Percentiles rank a stretch among this genome's conserved stretches.
These are phyloP conservation scores for Goniozus legneri DNA, from an alignment of 1,140 invertebrate species.

Conservation along the genomic window DNA sequence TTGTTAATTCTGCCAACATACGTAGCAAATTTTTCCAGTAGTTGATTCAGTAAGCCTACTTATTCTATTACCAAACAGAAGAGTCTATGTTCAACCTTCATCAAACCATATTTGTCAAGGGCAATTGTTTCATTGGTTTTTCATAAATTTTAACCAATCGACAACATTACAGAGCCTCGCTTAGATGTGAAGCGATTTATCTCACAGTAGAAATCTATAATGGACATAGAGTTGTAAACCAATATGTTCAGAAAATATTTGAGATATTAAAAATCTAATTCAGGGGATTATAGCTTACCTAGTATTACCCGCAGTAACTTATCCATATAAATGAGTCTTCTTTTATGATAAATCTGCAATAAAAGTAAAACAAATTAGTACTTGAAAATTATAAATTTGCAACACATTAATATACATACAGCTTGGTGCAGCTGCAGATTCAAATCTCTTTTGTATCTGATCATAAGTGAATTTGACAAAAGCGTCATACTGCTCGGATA, in stretches of 20 bases:
- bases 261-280: no score
- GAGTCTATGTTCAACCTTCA: background rate
- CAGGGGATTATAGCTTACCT: constrained; percentile 30
- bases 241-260: no score
- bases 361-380: constrained; percentile 1
- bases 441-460: constrained; percentile 87
- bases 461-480: constrained; percentile 97
- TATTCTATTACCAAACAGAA: constrained; percentile 47
- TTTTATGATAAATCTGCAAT: constrained; percentile 48
- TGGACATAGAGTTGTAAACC: no score
- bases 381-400: background rate
- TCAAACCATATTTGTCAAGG: background rate
- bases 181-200: constrained; percentile 27
- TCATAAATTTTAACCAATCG: constrained; percentile 7
- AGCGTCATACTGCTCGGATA: constrained; percentile 95
- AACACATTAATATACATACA: constrained; percentile 57
- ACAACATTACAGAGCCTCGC: constrained; percentile 13
- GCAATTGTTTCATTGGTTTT: background rate
- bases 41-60: constrained; percentile 30
- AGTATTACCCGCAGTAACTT: constrained; percentile 46
- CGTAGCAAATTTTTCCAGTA: constrained; percentile 31
- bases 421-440: constrained; percentile 62
- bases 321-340: constrained; percentile 39
- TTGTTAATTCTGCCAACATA: constrained; percentile 47
- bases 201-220: constrained; percentile 30